A percentile compares a stretch with the other conserved stretches of the same genome.
These are phyloP conservation scores for Lobophora halterata DNA, from an alignment of 2,888 invertebrate species.

Conservation along the genomic window DNA sequence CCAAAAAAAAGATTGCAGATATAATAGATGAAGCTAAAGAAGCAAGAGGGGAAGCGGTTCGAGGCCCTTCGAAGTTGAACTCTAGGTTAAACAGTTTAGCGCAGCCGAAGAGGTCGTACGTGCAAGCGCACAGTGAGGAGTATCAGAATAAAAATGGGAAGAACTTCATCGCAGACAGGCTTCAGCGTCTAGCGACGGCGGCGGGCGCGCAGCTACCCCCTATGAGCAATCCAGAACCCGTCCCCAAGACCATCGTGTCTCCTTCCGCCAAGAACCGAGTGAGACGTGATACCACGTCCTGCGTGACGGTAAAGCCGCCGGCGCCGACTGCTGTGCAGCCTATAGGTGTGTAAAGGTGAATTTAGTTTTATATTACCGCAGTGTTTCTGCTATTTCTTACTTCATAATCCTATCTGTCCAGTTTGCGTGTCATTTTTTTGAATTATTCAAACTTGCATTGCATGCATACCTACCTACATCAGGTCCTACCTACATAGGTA, in stretches of 20 bases:
- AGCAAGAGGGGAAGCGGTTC: slow-evolving; percentile 70
- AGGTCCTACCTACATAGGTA: too few species aligned
- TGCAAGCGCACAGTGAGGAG: slow-evolving; percentile 58
- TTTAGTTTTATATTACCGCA: slow-evolving; percentile 43
- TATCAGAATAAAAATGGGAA: slow-evolving; percentile 50
- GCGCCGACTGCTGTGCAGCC: slow-evolving; percentile 39
- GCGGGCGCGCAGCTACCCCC: slow-evolving; percentile 14
- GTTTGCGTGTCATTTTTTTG: too few species aligned
- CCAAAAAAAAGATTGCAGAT: slow-evolving; percentile 53
- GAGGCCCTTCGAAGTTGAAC: slow-evolving; percentile 56
- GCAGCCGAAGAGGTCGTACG: slow-evolving; percentile 63
- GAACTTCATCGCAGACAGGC: slow-evolving; percentile 45
- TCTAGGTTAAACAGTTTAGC: slow-evolving; percentile 62
- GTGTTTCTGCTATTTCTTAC: slow-evolving; percentile 2
- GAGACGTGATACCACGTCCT: slow-evolving; percentile 33
- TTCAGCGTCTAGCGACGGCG: slow-evolving; percentile 42
- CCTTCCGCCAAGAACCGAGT: slow-evolving; percentile 30
- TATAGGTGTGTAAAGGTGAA: slow-evolving; percentile 76
- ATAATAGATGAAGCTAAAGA: slow-evolving; percentile 69
- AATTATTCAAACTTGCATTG: too few species aligned
- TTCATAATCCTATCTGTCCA: neutral
- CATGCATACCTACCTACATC: too few species aligned
- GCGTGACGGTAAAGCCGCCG: slow-evolving; percentile 33
- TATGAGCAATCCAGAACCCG: neutral
- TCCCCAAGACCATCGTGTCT: slow-evolving; percentile 29